Evolutionary conservation across 2,797 vertebrate species (phyloP), one percentile per base, ranked within the genome.

Genomic region (Pampus argenteus): DNA sequence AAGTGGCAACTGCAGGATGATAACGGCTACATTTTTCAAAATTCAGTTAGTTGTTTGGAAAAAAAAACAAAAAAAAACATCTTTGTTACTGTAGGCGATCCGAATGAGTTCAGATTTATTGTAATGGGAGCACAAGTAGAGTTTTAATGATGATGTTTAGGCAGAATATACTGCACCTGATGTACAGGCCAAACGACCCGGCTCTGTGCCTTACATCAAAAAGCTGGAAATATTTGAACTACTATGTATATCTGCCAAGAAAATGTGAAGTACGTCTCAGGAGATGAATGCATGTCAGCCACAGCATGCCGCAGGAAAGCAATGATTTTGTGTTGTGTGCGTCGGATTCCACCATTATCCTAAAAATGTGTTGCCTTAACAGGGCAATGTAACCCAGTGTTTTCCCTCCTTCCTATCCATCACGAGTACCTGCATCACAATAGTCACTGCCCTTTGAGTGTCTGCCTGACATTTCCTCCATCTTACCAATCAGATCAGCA

Each of bases 401-500:
- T 3, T 31, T 14, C 20, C 18, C 10, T 51, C 34, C 9, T 6
- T 28, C 17, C 20, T 18, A 31, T 13, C 18, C 51, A 45, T 47
- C 4, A 50, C 3, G 23, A 73, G 28, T 10, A 26, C 49, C 18
- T 28, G 42, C 45, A 15, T 66, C 29, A 29, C 14, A 18, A 4
- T 28, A n/a, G 17, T 11, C 5, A 42, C 50, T 85, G 82, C 66
- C 81, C 86, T 86, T 87, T 85, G 36, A 60, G 60, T 74, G 72
- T 47, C 61, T 42, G 60, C 57, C 54, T 81, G 80, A 84, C 83
- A 83, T 86, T 78, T 85, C 29, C 29, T 55, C 58, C 68, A 76
- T 72, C 72, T 67, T 50, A 22, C 68, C 78, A 76, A 80, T 83
- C 60, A 70, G 78, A 86, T 88, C 70, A 76, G 59, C 51, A 56